Percentiles rank a stretch among this genome's conserved stretches.
These are phyloP conservation scores for Oncorhynchus gorbuscha DNA, from an alignment of 2,113 vertebrate genomes.

Conservation along the genomic window DNA sequence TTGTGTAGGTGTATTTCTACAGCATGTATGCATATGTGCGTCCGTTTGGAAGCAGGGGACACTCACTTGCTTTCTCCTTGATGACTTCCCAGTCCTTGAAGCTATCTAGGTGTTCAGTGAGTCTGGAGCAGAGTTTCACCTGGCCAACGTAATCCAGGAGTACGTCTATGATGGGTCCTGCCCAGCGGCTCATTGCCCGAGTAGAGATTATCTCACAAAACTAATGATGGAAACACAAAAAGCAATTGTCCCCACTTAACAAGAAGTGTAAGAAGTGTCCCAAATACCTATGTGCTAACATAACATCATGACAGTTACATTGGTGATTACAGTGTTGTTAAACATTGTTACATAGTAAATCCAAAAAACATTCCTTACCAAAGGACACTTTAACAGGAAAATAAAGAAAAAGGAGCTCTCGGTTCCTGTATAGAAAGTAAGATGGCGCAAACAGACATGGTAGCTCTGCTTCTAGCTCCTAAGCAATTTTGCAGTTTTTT, in stretches of 20 bases:
- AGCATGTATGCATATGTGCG: background rate
- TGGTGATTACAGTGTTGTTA: background rate
- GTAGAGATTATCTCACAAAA: slow-evolving; percentile 92
- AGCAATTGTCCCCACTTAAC: background rate
- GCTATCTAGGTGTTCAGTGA: slow-evolving; percentile 90
- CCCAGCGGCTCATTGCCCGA: slow-evolving; percentile 81
- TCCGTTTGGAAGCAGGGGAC: background rate
- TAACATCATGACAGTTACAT: too few species aligned
- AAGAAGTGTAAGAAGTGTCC: too few species aligned
- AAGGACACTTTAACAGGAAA: too few species aligned
- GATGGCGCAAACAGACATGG: too few species aligned
- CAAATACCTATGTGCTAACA: too few species aligned
- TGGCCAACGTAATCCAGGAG: slow-evolving; percentile 93
- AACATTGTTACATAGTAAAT: background rate
- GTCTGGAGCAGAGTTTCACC: slow-evolving; percentile 86
- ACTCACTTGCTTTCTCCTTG: slow-evolving; percentile 87
- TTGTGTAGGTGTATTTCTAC: background rate
- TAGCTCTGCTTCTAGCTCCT: too few species aligned
- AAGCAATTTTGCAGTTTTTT: too few species aligned
- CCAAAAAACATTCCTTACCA: too few species aligned
- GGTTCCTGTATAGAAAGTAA: too few species aligned
- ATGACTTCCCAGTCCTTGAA: slow-evolving; percentile 85
- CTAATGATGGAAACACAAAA: slow-evolving; percentile 59
- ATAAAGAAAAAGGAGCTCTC: too few species aligned
- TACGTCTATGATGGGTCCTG: slow-evolving; percentile 88